These are phyloP conservation scores for Eurystomus glaucurus DNA, from an alignment of 2,797 vertebrate genomes.

Conservation along the genomic window DNA sequence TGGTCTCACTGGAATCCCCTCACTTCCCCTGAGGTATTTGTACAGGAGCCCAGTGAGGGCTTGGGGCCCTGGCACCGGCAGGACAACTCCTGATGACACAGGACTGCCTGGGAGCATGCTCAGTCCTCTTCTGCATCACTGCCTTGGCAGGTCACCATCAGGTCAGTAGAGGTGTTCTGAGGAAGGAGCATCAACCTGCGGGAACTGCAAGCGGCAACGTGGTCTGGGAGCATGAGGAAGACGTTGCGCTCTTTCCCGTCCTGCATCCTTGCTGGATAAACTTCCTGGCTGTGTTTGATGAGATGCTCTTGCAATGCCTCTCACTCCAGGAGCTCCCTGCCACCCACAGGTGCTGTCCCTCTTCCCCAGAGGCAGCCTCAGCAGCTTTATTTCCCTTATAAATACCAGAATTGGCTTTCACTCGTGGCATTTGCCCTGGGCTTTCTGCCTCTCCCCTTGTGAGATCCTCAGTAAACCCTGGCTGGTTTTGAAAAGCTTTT, in stretches of 20 bases:
- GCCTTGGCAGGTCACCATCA: rapidly evolving
- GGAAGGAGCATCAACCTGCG: not conserved
- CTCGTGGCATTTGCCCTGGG: not conserved
- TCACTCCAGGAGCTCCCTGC: not conserved
- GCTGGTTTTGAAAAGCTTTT: not conserved
- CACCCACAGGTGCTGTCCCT: rapidly evolving
- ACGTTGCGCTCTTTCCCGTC: rapidly evolving
- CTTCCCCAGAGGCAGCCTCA: not conserved
- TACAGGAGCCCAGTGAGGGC: not conserved
- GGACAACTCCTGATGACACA: not conserved
- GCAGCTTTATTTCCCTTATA: not conserved
- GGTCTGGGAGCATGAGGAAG: not conserved
- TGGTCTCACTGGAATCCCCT: not conserved
- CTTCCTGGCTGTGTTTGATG: not conserved
- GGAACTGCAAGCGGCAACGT: rapidly evolving
- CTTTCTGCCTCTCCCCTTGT: not conserved
- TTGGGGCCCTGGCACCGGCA: rapidly evolving
- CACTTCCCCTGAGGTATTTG: not conserved
- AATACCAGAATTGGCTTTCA: not conserved
- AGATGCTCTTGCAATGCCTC: not conserved
- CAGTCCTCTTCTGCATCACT: not conserved
- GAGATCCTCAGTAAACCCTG: not conserved
- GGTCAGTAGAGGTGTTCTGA: not conserved
- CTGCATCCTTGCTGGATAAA: not conserved
- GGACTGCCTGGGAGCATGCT: not conserved